Conservation (phyloP, 2,888 invertebrate species). For the Xanthostigma xanthostigma region DNA sequence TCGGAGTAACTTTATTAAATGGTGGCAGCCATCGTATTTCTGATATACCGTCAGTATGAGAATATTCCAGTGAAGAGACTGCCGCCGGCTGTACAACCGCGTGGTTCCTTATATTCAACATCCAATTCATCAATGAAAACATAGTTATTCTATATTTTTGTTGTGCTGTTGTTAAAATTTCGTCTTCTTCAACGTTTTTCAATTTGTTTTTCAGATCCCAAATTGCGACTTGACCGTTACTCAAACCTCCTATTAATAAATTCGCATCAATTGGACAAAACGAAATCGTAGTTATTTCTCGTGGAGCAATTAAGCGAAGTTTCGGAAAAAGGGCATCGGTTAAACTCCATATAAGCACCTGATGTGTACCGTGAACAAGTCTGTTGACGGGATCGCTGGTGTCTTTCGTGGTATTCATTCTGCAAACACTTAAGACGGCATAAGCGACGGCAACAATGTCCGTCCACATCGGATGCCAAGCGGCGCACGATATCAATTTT, state of each 20-base stretch:
- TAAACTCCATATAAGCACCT: slow-evolving; percentile 62
- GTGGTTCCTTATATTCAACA: slow-evolving; percentile 43
- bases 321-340: slow-evolving; percentile 53
- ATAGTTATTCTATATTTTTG: slow-evolving; percentile 44
- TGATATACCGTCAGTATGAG: slow-evolving; percentile 48
- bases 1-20: slow-evolving; percentile 38
- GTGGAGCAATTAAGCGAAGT: slow-evolving; percentile 48
- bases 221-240: slow-evolving; percentile 53
- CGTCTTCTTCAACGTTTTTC: slow-evolving; percentile 43
- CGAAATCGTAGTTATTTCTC: slow-evolving; percentile 47
- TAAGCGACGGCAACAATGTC: slow-evolving; percentile 56
- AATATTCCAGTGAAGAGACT: slow-evolving; percentile 41
- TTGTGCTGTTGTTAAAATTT: slow-evolving; percentile 44
- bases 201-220: slow-evolving; percentile 54
- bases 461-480: slow-evolving; percentile 57
- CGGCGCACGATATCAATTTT: slow-evolving; percentile 46
- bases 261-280: slow-evolving; percentile 57
- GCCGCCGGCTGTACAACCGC: slow-evolving; percentile 42
- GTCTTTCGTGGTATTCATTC: slow-evolving; percentile 10
- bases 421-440: slow-evolving; percentile 21
- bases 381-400: slow-evolving; percentile 32
- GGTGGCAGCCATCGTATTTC: slow-evolving; percentile 54
- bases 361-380: slow-evolving; percentile 44
- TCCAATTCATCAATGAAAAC: slow-evolving; percentile 50
- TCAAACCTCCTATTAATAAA: slow-evolving; percentile 52